phyloP scores from a whole-genome alignment of 2,888 invertebrate species.

The Drosophila atripex region DNA sequence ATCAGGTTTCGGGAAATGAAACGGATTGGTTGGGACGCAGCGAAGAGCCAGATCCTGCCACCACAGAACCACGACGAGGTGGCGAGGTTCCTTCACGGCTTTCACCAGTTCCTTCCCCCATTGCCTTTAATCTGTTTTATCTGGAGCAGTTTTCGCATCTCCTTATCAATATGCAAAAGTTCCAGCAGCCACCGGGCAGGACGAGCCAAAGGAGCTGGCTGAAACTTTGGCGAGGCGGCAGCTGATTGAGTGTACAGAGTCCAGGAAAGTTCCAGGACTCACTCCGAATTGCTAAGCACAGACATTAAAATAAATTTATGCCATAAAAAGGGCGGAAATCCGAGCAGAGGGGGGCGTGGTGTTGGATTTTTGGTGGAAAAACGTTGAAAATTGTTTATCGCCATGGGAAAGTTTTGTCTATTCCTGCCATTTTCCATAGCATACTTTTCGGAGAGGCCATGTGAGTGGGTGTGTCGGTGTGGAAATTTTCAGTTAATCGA shows the following conservation, averaged over 20 bases:
- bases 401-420: conserved; percentile 64
- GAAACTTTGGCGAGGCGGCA: conserved; percentile 46
- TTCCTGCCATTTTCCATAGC: conserved; percentile 54
- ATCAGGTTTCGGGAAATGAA: conserved; percentile 50
- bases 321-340: conserved; percentile 52
- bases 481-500: conserved; percentile 71
- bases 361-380: conserved; percentile 23
- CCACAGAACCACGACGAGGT: too few species aligned
- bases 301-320: conserved; percentile 80
- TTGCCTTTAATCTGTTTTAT: conserved; percentile 71
- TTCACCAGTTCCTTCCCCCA: conserved; percentile 16
- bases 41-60: too few species aligned
- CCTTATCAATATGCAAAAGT: conserved; percentile 78
- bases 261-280: conserved; percentile 25
- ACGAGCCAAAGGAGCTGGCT: conserved; percentile 23
- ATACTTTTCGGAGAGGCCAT: conserved; percentile 30
- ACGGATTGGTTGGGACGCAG: conserved; percentile 20
- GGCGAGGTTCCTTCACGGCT: neutral
- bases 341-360: neutral
- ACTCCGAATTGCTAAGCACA: conserved; percentile 76
- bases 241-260: conserved; percentile 49
- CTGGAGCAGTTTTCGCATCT: conserved; percentile 30
- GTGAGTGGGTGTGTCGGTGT: conserved; percentile 12
- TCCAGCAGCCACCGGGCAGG: conserved; percentile 3
- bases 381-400: conserved; percentile 75